Evolutionary conservation across 2,888 invertebrate genomes (phyloP).

Genomic region (Phorcus lineatus): DNA sequence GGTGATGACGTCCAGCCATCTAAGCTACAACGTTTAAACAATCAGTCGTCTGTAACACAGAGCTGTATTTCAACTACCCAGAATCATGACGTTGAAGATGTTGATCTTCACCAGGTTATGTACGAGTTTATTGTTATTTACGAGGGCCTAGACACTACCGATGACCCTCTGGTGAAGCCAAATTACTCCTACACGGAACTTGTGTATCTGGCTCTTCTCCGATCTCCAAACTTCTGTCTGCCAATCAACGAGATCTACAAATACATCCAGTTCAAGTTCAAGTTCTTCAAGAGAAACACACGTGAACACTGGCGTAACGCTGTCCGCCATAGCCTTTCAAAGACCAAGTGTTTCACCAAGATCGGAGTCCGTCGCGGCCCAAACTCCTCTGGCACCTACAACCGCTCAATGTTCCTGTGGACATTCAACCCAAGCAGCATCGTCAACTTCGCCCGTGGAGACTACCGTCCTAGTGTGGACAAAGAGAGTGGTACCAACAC

Average conservation of each 20-base stretch:
- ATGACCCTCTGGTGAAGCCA: conserved; percentile 49
- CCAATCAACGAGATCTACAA: conserved; percentile 58
- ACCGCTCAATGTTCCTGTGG: conserved; percentile 58
- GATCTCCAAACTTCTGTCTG: conserved; percentile 58
- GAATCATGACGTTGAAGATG: not conserved
- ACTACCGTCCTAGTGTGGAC: conserved; percentile 36
- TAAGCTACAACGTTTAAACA: too few relatives aligned
- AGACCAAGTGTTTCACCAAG: conserved; percentile 62
- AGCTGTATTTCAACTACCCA: too few relatives aligned
- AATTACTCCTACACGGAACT: conserved; percentile 62
- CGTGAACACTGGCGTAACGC: conserved; percentile 62
- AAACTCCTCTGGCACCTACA: conserved; percentile 40
- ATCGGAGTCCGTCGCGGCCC: conserved; percentile 46
- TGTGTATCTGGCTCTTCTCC: conserved; percentile 54
- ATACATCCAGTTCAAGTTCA: conserved; percentile 55
- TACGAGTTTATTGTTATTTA: conserved; percentile 57
- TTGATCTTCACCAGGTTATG: conserved; percentile 51
- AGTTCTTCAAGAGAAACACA: conserved; percentile 51
- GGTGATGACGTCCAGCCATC: too few relatives aligned
- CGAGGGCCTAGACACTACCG: conserved; percentile 48
- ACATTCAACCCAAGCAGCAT: conserved; percentile 57
- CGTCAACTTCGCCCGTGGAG: conserved; percentile 51
- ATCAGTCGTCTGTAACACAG: too few relatives aligned
- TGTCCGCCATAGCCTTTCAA: conserved; percentile 60
- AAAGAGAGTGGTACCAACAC: conserved; percentile 54